Evolutionary conservation across 2,888 invertebrate species (phyloP).

Genomic region (Harpalus rubripes): DNA sequence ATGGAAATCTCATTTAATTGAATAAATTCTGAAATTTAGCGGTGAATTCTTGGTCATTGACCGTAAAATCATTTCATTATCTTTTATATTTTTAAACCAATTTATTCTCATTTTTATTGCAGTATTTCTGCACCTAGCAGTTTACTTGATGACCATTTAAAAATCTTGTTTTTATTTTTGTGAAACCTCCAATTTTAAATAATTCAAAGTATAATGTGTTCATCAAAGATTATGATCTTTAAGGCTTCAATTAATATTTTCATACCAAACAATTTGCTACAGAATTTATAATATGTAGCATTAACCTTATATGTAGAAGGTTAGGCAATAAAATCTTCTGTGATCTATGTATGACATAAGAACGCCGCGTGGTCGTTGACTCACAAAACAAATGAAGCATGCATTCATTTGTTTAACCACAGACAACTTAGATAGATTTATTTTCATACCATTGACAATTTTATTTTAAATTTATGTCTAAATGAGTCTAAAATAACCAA

Average conservation of each 20-base stretch:
- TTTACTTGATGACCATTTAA: neutral
- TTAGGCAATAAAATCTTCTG: conserved; percentile 33
- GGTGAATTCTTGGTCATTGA: neutral
- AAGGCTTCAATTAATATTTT: neutral
- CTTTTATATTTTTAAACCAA: neutral
- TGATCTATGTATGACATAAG: conserved; percentile 37
- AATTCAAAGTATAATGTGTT: neutral
- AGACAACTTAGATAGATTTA: neutral
- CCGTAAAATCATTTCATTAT: neutral
- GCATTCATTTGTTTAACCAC: neutral
- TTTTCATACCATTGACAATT: no score
- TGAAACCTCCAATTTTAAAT: neutral
- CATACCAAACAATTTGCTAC: neutral
- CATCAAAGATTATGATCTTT: neutral
- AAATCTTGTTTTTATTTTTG: neutral
- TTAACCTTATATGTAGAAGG: conserved; percentile 39
- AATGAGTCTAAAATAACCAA: no score
- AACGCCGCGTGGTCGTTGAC: conserved; percentile 33
- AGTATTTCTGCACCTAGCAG: neutral
- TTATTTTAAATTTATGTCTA: no score
- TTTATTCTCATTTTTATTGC: neutral
- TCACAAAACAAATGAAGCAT: conserved; percentile 16
- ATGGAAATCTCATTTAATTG: no score
- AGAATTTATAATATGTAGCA: conserved; percentile 5
- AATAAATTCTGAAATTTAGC: neutral